phyloP scores from a whole-genome alignment of 1,140 invertebrate species.

The Harpegnathos saltator region DNA sequence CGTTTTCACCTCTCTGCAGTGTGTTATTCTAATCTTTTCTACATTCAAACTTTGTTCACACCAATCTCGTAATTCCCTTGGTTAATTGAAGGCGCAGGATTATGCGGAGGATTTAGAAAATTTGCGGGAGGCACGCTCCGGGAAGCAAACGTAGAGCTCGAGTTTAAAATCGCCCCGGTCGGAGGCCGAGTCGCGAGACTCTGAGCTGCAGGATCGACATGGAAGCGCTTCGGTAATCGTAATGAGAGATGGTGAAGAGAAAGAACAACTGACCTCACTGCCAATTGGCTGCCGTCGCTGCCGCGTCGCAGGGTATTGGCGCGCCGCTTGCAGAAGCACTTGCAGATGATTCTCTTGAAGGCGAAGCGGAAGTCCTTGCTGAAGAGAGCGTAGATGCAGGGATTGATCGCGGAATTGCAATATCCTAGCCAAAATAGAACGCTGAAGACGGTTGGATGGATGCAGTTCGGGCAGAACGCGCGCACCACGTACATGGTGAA shows the following conservation, averaged over 20 bases:
- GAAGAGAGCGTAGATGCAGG: conserved; percentile 96
- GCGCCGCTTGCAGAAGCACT: conserved; percentile 89
- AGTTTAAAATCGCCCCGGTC: no score
- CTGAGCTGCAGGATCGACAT: no score
- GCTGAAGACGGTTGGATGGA: conserved; percentile 93
- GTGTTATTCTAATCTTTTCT: no score
- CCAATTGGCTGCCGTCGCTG: conserved; percentile 89
- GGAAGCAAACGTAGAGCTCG: no score
- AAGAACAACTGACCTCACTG: conserved; percentile 78
- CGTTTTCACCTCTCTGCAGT: no score
- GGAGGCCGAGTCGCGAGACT: no score
- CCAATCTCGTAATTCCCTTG: no score
- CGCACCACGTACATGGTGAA: conserved; percentile 96
- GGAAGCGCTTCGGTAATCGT: no score
- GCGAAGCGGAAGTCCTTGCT: conserved; percentile 96
- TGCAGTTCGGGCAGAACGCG: conserved; percentile 93
- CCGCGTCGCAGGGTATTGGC: conserved; percentile 86
- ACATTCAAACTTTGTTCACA: no score
- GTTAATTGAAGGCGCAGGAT: no score
- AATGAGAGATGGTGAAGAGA: background rate
- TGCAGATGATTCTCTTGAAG: conserved; percentile 95
- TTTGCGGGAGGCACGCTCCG: no score
- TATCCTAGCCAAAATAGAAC: conserved; percentile 99
- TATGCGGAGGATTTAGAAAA: no score
- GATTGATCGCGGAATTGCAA: conserved; percentile 98